Conservation (phyloP, 2,113 vertebrate genomes). For the Hippocampus mohnikei region DNA sequence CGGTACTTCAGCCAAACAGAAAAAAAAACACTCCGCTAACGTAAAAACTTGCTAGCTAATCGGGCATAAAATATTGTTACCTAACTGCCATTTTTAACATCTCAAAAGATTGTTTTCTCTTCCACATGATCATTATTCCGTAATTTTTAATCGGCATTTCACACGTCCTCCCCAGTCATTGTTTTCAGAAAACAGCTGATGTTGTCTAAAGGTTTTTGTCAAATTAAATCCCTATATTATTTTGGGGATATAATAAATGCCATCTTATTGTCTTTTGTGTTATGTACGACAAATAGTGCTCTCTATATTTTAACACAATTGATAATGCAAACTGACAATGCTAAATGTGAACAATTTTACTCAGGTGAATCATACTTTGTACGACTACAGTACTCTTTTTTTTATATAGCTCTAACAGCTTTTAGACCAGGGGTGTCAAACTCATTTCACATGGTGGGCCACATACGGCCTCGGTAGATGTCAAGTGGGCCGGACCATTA, state of each 20-base stretch:
- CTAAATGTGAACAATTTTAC: not conserved
- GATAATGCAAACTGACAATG: conserved; percentile 1
- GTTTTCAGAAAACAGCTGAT: not conserved
- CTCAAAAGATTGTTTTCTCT: not conserved
- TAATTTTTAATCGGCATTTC: not conserved
- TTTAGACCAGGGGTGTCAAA: too few relatives aligned
- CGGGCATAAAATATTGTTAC: not conserved
- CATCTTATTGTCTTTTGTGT: not conserved
- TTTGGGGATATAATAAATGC: not conserved
- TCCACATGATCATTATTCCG: not conserved
- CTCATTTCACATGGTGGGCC: too few relatives aligned
- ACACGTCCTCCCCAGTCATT: not conserved
- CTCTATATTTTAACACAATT: not conserved
- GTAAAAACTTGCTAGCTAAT: not conserved
- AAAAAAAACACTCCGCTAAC: not conserved
- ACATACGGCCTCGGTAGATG: too few relatives aligned
- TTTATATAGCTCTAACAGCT: too few relatives aligned
- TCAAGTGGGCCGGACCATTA: too few relatives aligned
- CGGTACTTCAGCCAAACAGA: too few relatives aligned
- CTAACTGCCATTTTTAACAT: not conserved
- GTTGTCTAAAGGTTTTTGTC: conserved; percentile 7
- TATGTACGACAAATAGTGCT: conserved; percentile 3
- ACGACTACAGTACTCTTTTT: too few relatives aligned
- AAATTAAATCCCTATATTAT: conserved; percentile 14
- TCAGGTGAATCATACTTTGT: too few relatives aligned